Percentiles rank a stretch among this genome's conserved stretches.
Evolutionary conservation across 2,113 vertebrate genomes (phyloP).

Genomic region (Pelobates fuscus): DNA sequence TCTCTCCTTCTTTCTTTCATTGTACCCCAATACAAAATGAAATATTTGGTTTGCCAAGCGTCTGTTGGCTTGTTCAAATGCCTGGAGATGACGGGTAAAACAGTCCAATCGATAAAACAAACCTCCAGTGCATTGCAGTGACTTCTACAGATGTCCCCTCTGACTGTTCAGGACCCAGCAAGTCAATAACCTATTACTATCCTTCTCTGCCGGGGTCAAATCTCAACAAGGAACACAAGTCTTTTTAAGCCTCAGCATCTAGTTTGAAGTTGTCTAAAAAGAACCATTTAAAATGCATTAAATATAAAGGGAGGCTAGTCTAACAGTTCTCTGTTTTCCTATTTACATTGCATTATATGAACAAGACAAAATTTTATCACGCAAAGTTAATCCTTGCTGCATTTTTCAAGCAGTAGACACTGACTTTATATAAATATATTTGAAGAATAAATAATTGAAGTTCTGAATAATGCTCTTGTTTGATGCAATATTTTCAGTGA

Average conservation of each 20-base stretch:
- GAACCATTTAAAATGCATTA: slow-evolving; percentile 22
- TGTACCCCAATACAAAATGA: slow-evolving; percentile 77
- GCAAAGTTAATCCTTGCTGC: no score
- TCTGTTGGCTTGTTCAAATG: slow-evolving; percentile 79
- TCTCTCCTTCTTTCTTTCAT: slow-evolving; percentile 71
- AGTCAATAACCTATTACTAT: slow-evolving; percentile 87
- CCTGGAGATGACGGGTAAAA: slow-evolving; percentile 81
- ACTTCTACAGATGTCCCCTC: slow-evolving; percentile 71
- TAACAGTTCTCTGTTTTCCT: background rate
- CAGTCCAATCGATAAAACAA: slow-evolving; percentile 81
- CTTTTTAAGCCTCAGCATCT: slow-evolving; percentile 61
- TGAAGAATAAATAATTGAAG: no score
- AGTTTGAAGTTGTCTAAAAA: slow-evolving; percentile 60
- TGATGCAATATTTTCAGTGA: no score
- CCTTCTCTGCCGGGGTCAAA: slow-evolving; percentile 72
- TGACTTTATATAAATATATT: no score
- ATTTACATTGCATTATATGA: background rate
- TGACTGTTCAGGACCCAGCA: slow-evolving; percentile 76
- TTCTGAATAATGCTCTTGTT: no score
- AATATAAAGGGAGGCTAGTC: background rate
- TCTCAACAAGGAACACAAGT: slow-evolving; percentile 65
- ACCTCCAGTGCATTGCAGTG: slow-evolving; percentile 75
- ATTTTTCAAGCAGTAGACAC: no score
- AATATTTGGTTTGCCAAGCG: slow-evolving; percentile 81
- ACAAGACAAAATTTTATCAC: background rate